Evolutionary conservation across 2,113 vertebrate genomes (phyloP), one percentile per base, ranked within the genome.

Genomic region (Centropus unirufus): DNA sequence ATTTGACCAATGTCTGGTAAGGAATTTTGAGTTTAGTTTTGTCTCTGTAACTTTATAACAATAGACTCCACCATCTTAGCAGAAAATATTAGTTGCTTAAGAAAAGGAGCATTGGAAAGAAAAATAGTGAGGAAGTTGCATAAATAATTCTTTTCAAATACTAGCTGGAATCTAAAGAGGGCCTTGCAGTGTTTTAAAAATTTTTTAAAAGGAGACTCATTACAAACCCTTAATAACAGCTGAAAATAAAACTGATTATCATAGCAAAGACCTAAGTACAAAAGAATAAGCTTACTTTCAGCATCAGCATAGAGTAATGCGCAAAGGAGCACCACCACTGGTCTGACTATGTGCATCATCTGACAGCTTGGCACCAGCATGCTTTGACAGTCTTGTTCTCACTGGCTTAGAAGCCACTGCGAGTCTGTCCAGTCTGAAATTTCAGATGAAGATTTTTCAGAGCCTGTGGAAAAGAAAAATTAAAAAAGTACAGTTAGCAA

Each of bases 371-470:
- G 98, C 98, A 98, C 98, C 98, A 98, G 98, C 98, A 98, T 98
- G 96, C 97, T 97, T 98, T 98, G 96, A 98, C 98, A 98, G 98
- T 98, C 98, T 98, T 93, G 92, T 94, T 98, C 97, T 98, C 98
- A 98, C 98, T 98, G 98, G 98, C 98, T 98, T 98, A 96, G 97
- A 96, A 97, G 98, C 98, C 94, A 92, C 98, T 96, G 98, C 94
- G 63, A 98, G 97, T 98, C 97, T 98, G 97, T 98, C 97, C 94
- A 91, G 96, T 98, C 98, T 97, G 98, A 98, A 98, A 98, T 98
- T 98, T 98, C 98, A 98, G 98, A 98, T 97, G 98, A 98, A 98
- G 97, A 98, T 93, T 98, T 98, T 98, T 99, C 99, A 99, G 98
- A 99, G 98, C 98, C 99, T 99, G 98, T 52, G 39, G 52, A 90